A percentile compares a stretch with the other conserved stretches of the same genome.
Evolutionary conservation across 1,140 invertebrate genomes (phyloP).

Genomic region (Mactra quadrangularis): DNA sequence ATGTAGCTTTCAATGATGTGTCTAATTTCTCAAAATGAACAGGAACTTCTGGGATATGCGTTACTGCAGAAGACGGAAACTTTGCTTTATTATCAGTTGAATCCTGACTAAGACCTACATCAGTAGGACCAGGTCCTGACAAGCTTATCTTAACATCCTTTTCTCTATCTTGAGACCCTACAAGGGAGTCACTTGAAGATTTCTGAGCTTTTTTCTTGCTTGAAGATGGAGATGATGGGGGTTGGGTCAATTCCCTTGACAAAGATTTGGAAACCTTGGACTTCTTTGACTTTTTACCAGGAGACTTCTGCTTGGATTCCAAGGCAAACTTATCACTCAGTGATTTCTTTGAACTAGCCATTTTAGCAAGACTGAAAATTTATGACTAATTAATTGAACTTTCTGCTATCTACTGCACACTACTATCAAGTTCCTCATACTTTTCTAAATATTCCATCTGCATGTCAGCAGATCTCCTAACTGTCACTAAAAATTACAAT

Average conservation of each 20-base stretch:
- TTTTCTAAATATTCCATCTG: too few species aligned
- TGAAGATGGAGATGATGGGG: not conserved
- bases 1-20: constrained; percentile 42
- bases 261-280: constrained; percentile 50
- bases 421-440: too few species aligned
- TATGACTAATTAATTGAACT: too few species aligned
- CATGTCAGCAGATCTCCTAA: too few species aligned
- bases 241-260: constrained; percentile 40
- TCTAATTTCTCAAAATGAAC: constrained; percentile 53
- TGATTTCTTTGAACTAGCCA: constrained; percentile 55
- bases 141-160: not conserved
- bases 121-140: too few species aligned
- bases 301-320: constrained; percentile 51
- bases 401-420: too few species aligned
- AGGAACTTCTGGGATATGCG: not conserved
- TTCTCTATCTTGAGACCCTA: constrained; percentile 9
- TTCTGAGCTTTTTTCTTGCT: constrained; percentile 49
- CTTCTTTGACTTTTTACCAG: constrained; percentile 41
- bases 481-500: too few species aligned
- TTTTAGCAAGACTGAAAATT: too few species aligned
- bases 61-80: too few species aligned
- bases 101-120: not conserved
- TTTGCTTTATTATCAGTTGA: not conserved
- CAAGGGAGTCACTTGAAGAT: constrained; percentile 42
- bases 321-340: constrained; percentile 47